Base-by-base conservation (phyloP, 1,140 invertebrate species). In the Drosophila sucinea region DNA sequence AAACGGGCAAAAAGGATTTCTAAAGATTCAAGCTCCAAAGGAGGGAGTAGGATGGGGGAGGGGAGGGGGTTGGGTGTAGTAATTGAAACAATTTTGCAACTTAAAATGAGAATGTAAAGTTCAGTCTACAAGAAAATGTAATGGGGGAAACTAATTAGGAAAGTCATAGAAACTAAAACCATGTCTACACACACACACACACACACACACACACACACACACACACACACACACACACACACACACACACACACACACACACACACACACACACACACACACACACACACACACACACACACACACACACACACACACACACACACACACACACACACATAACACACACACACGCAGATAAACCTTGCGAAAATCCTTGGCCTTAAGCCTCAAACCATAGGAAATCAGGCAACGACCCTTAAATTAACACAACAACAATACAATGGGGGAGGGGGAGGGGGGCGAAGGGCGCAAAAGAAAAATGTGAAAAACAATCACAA, bases 401-500 rank as follows among this genome's bases (percentile, higher is more conserved):
- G 60, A 47, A 62, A 62, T 29, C 60, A 51, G 44, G 44, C 60
- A 33, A 27, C 57, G 57, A 67, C 27, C 27, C 51, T 17, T 56
- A 66, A 66, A 51, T 47, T 47, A 30, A 40, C 51, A 29, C 7
- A 23, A 47, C 44, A 47, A 47, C 44, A 47, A 44, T n/a, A 67
- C 23, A 40, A 76, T 75, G 27, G 55, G 58, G 29, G 29, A 58
- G 33, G 55, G 10, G 30, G 17, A 17, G 17, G 17, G 27, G 55
- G 58, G 29, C 29, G 29, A 58, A 47, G 55, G 10, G 30, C 17
- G 44, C 35, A 67, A 60, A 56, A 71, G 62, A 60, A 75, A 60
- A 76, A 76, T 47, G 66, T 66, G 33, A 77, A 72, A 89, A 87
- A 87, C 83, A 87, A 87, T 87, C 83, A 87, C 84, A 87, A 89